Conservation (phyloP, 1,140 invertebrate species). For the Nasonia giraulti region DNA sequence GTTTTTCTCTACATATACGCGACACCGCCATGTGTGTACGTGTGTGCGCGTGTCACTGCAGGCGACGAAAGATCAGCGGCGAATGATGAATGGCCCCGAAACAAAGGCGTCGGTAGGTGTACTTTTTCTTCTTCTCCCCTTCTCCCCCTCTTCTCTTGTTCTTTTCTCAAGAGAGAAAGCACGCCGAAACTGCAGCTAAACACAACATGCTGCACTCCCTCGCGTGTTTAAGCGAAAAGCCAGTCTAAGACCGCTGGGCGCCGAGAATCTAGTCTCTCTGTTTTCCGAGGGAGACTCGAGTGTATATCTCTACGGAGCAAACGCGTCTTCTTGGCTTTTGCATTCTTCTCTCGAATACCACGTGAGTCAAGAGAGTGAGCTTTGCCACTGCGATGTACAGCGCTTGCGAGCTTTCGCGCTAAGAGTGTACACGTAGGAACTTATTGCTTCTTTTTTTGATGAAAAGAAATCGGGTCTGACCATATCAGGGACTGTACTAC, state of each 20-base stretch:
- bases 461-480: not conserved
- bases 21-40: not conserved
- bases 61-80: conserved; percentile 6
- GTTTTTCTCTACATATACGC: not conserved
- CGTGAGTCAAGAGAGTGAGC: not conserved
- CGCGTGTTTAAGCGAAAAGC: conserved; percentile 19
- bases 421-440: too few species aligned
- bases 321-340: not conserved
- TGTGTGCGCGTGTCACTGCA: not conserved
- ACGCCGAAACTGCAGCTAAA: not conserved
- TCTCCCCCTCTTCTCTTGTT: not conserved
- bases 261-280: not conserved
- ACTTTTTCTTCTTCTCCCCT: not conserved
- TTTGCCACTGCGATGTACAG: not conserved
- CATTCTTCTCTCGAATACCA: not conserved
- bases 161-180: not conserved
- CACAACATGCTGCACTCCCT: not conserved
- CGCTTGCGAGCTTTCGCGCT: too few species aligned
- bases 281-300: not conserved
- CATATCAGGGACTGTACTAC: not conserved
- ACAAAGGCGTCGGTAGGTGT: not conserved
- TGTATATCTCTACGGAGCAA: not conserved
- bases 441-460: not conserved
- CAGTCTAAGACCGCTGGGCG: conserved; percentile 2
- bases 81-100: conserved; percentile 25